Base-by-base conservation (phyloP, 2,113 vertebrate genomes). In the Chlamydotis undulata region DNA sequence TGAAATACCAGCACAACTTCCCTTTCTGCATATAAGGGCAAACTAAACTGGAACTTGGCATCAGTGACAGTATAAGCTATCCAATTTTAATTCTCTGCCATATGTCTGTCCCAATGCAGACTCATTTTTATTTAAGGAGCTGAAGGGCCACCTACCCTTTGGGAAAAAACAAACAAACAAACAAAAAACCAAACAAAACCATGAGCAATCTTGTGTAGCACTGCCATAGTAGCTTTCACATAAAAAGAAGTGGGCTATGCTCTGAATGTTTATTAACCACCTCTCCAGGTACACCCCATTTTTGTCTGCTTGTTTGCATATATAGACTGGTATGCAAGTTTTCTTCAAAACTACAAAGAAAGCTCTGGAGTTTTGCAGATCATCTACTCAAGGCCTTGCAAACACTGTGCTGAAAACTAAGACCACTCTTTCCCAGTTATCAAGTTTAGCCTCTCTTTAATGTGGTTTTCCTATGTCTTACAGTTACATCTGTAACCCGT, bases 101-200 rank as follows among this genome's bases (percentile, higher is more conserved):
- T 4, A 1, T 10, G 2, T 61, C 22, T 37, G 28, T 43, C 49
- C 15, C 29, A 83, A 18, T 10, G 15, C 16, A 77, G 35, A 26
- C 8, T 50, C 7, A 14, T 25, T 76, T 68, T 69, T 55, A 68
- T 52, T 60, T 61, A 67, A 23, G n/a, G 6, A 67, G 17, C 19
- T 63, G 12, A 78, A 79, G 26, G 16, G 24, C 39, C 50, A 65
- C 17, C 14, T 17, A 50, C 22, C 5, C 18, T 61, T 49, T 2
- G 1, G 8, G 12, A 1, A 12, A 9, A 13, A 25, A n/a, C 33
- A 11, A 12, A 5, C 47, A 19, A 50, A 16, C 17, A 55, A 55
- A 47, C 33, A 65, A 45, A 77, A 23, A 19, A 56, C 6, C 31
- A 56, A 67, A n/a, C 3, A 35, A 64, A 50, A 37, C 4, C 4